Evolutionary conservation across 2,113 vertebrate species (phyloP).

Genomic region (Neotragus pygmaeus): DNA sequence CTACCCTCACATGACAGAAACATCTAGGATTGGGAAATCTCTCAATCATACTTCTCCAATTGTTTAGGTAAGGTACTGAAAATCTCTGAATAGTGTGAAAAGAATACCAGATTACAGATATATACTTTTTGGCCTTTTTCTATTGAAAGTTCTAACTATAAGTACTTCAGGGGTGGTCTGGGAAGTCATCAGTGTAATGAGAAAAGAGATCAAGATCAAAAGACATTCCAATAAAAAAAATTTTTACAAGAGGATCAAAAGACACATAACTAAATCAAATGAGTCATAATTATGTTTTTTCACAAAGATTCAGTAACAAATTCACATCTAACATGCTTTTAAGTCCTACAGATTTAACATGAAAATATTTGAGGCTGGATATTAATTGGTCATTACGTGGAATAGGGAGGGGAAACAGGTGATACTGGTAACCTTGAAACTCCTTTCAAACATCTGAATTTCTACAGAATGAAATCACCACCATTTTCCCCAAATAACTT

Average conservation of each 20-base stretch:
- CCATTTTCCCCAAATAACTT: slow-evolving; percentile 5
- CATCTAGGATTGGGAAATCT: not conserved
- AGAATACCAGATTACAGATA: not conserved
- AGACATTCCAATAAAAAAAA: not conserved
- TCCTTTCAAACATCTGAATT: slow-evolving; percentile 30
- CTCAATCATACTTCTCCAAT: not conserved
- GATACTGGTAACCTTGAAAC: not conserved
- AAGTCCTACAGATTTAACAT: not conserved
- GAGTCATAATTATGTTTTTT: slow-evolving; percentile 11
- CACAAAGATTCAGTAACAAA: slow-evolving; percentile 6
- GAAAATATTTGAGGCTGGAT: not conserved
- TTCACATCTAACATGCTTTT: slow-evolving; percentile 1
- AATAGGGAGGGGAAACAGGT: not conserved
- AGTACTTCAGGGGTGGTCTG: not conserved
- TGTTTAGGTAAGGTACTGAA: not conserved
- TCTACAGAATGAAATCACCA: not conserved
- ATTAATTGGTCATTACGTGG: not conserved
- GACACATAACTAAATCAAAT: not conserved
- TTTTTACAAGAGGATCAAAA: not conserved
- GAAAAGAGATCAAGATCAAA: slow-evolving; percentile 21
- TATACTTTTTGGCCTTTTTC: not conserved
- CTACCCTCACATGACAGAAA: slow-evolving; percentile 34
- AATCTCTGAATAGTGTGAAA: not conserved
- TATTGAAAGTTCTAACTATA: slow-evolving; percentile 7
- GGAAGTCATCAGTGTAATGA: not conserved